phyloP scores from a whole-genome alignment of 2,113 vertebrate genomes.

The Scolopax mira region DNA sequence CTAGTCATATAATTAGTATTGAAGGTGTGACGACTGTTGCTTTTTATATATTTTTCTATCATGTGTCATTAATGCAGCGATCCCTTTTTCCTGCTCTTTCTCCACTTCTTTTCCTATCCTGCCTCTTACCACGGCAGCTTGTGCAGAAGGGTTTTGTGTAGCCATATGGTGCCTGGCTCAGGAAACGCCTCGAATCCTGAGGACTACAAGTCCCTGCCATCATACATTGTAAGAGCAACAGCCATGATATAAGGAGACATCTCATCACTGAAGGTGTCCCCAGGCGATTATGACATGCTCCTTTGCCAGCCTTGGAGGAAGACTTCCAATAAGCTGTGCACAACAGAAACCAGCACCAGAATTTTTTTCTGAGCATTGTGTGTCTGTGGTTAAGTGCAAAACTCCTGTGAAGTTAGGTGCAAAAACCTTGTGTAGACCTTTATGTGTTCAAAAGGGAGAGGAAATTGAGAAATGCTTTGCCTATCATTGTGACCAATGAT shows the following conservation, averaged over 20 bases:
- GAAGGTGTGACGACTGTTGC: background rate
- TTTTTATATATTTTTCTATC: background rate
- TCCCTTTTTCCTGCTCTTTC: background rate
- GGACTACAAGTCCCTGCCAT: background rate
- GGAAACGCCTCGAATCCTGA: background rate
- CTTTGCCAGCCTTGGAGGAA: background rate
- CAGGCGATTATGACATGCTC: background rate
- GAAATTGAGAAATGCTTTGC: background rate
- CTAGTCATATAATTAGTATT: background rate
- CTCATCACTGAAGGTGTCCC: background rate
- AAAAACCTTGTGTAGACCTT: background rate
- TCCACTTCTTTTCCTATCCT: background rate
- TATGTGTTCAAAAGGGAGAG: background rate
- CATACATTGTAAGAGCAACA: background rate
- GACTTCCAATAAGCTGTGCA: background rate
- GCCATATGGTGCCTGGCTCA: background rate
- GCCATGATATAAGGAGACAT: background rate
- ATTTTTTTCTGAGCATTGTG: background rate
- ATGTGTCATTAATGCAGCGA: background rate
- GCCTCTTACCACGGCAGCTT: background rate
- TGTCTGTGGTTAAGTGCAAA: background rate
- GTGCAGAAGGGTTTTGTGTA: background rate
- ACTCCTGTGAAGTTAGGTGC: background rate
- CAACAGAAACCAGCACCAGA: fast-evolving
- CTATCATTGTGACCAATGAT: background rate